These are phyloP conservation scores for Burhinus bistriatus DNA, from an alignment of 2,113 vertebrate genomes.

Conservation along the genomic window DNA sequence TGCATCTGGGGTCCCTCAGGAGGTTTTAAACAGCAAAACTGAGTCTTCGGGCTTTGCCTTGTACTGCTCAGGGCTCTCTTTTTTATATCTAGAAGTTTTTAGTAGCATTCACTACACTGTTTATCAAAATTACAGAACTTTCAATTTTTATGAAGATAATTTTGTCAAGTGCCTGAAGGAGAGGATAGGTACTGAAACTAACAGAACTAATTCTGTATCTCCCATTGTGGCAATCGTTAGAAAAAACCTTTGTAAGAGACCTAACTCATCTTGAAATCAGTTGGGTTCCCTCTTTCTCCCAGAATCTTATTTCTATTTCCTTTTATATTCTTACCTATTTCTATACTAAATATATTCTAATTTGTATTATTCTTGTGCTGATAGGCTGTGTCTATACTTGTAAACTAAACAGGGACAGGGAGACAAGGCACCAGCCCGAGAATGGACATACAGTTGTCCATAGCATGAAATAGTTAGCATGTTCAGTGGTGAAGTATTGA, in stretches of 20 bases:
- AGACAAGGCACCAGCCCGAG: not conserved
- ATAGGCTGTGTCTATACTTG: not conserved
- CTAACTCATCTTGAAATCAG: not conserved
- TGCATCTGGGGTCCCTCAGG: not conserved
- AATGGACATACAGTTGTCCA: not conserved
- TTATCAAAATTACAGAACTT: not conserved
- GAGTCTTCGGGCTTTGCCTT: not conserved
- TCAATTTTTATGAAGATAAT: not conserved
- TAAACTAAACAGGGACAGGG: not conserved
- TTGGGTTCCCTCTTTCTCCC: not conserved
- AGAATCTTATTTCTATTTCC: not conserved
- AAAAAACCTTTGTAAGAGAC: not conserved
- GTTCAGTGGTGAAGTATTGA: rapidly evolving
- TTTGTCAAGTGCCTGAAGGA: not conserved
- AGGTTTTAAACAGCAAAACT: not conserved
- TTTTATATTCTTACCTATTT: not conserved
- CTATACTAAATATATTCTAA: not conserved
- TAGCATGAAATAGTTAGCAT: not conserved
- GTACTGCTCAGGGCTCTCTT: not conserved
- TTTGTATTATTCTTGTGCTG: not conserved
- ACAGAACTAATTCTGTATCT: not conserved
- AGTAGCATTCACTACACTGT: not conserved
- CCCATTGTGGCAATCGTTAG: not conserved
- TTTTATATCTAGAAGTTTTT: not conserved
- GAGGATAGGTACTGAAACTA: not conserved